Percentiles rank a stretch among this genome's conserved stretches.
Evolutionary conservation across 30 jellyfish, hydroid and myxozoan species (phyloP).

Genomic region (Turritopsis dohrnii): DNA sequence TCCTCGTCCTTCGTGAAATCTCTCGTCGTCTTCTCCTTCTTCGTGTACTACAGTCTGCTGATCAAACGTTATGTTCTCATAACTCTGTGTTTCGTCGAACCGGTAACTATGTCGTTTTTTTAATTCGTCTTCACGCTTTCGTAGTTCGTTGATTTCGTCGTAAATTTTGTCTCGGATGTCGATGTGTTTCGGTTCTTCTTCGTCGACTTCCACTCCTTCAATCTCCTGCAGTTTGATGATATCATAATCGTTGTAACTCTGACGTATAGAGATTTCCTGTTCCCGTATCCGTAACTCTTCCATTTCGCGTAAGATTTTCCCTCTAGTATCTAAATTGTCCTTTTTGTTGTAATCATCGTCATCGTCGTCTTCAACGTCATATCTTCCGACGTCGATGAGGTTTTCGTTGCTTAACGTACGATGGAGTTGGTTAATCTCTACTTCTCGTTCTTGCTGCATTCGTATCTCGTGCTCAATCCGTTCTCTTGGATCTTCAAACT

Average conservation of each 20-base stretch:
- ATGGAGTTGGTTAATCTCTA: slow-evolving; percentile 14
- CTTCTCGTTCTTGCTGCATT: slow-evolving; percentile 2
- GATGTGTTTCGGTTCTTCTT: background rate
- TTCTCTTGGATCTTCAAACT: slow-evolving; percentile 19
- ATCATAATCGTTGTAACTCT: background rate
- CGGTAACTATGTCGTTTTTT: background rate
- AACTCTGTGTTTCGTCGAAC: background rate
- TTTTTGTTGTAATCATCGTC: background rate
- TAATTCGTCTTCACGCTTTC: slow-evolving; percentile 31
- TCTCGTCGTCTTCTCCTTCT: background rate
- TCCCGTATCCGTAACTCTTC: slow-evolving; percentile 29
- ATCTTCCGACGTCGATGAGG: background rate
- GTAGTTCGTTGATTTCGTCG: slow-evolving; percentile 31
- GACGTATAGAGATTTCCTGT: background rate
- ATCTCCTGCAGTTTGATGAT: background rate
- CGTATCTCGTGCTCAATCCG: slow-evolving; percentile 16
- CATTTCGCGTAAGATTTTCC: slow-evolving; percentile 30
- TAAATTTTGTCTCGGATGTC: slow-evolving; percentile 16
- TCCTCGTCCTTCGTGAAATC: slow-evolving; percentile 3
- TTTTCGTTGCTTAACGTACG: slow-evolving; percentile 15
- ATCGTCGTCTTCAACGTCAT: slow-evolving; percentile 2
- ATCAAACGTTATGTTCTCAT: background rate
- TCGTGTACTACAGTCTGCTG: background rate
- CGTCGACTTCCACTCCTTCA: background rate
- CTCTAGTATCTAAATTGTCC: slow-evolving; percentile 16